Conservation (phyloP, 2,888 invertebrate genomes). For the Marasmarcha lunaedactyla region DNA sequence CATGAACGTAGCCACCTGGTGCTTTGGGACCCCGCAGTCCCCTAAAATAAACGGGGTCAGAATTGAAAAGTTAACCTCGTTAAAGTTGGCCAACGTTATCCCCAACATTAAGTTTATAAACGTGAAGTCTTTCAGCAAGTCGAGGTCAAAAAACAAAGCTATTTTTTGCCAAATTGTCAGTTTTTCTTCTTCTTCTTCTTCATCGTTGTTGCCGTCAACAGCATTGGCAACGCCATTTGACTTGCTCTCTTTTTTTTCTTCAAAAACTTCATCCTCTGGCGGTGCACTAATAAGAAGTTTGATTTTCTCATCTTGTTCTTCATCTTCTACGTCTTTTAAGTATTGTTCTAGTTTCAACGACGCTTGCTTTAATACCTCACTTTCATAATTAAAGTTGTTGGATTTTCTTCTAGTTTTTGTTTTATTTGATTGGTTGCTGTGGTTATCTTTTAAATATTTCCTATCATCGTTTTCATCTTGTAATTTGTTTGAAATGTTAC, state of each 20-base stretch:
- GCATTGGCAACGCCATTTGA: no score
- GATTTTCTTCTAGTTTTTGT: constrained; percentile 48
- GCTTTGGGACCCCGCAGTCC: constrained; percentile 72
- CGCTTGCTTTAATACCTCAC: constrained; percentile 68
- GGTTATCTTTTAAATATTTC: constrained; percentile 55
- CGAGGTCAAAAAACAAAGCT: constrained; percentile 76
- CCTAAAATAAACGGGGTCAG: constrained; percentile 79
- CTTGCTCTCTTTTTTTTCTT: constrained; percentile 19
- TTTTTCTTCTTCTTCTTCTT: constrained; percentile 28
- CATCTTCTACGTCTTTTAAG: constrained; percentile 43
- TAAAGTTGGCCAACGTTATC: constrained; percentile 77
- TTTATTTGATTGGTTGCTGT: constrained; percentile 50
- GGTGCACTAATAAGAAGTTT: constrained; percentile 38
- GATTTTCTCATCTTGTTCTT: constrained; percentile 30
- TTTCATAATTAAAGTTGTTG: constrained; percentile 72
- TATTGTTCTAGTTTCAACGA: constrained; percentile 65
- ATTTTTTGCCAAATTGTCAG: constrained; percentile 67
- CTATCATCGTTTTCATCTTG: constrained; percentile 51
- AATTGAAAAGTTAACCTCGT: constrained; percentile 79
- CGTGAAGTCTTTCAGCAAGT: constrained; percentile 75
- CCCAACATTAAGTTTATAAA: constrained; percentile 80
- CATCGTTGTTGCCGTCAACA: constrained; percentile 15
- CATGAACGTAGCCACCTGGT: constrained; percentile 76
- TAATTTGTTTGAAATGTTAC: constrained; percentile 45
- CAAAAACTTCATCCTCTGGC: constrained; percentile 37